Conservation (phyloP, 2,888 invertebrate species). For the Cheilosia variabilis region DNA sequence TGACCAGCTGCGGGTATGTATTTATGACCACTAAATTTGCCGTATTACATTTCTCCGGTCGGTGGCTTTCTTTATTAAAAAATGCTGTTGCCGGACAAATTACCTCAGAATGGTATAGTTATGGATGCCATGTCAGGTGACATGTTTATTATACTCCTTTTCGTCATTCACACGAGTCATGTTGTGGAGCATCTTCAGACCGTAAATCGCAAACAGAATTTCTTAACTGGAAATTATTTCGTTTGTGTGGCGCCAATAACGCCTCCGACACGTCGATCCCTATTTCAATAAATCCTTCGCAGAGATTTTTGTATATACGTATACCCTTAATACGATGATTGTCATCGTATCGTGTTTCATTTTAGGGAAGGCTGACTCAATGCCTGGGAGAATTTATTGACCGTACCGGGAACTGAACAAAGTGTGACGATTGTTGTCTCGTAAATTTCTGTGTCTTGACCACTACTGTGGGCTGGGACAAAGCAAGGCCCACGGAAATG, state of each 20-base stretch:
- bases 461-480: not conserved
- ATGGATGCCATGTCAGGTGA: slow-evolving; percentile 32
- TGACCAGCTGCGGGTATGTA: slow-evolving; percentile 34
- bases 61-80: slow-evolving; percentile 28
- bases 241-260: slow-evolving; percentile 12
- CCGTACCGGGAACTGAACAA: slow-evolving; percentile 4
- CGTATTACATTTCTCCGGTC: slow-evolving; percentile 17
- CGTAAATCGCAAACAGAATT: slow-evolving; percentile 24
- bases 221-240: not conserved
- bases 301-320: not conserved
- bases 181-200: slow-evolving; percentile 5
- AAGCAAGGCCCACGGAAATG: slow-evolving; percentile 4
- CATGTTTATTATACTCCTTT: slow-evolving; percentile 33
- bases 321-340: slow-evolving; percentile 23
- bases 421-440: slow-evolving; percentile 50
- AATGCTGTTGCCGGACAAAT: slow-evolving; percentile 28
- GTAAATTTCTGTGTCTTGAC: slow-evolving; percentile 29
- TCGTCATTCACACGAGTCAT: slow-evolving; percentile 19
- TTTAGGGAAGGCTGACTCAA: slow-evolving; percentile 29
- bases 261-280: not conserved
- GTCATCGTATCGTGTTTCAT: slow-evolving; percentile 59
- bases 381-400: slow-evolving; percentile 33
- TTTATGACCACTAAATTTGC: slow-evolving; percentile 46
- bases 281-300: slow-evolving; percentile 37
- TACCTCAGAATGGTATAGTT: slow-evolving; percentile 21